Evolutionary conservation across 2,797 vertebrate genomes (phyloP), one percentile per base, ranked within the genome.

Genomic region (Danio aesculapii): DNA sequence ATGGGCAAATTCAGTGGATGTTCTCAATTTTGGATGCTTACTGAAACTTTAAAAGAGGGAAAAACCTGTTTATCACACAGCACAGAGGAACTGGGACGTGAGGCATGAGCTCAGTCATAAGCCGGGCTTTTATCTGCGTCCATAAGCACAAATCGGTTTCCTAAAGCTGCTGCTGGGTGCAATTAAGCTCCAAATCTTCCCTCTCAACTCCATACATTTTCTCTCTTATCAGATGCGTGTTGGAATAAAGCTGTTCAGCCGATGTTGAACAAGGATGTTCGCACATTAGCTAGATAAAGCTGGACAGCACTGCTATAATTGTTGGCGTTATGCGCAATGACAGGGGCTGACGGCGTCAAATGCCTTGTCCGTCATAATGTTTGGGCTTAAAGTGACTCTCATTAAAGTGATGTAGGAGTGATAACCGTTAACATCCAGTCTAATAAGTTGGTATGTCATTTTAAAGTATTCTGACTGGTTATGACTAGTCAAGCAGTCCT

Each of bases 21-120:
- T 66, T 74, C 61, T 74, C 12, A 39, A 74, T 66, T 74, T 81
- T 66, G 61, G 16, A 21, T 50, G 44, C 69, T 81, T 81, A 74
- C 78, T 59, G 43, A 64, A 73, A 81, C 52, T 73, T 81, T 73
- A 67, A 66, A 74, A 66, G 78, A 74, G 52, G 19, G 50, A 47
- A 79, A 30, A 79, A 74, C 61, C 78, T 81, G 78, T 81, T 81
- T 74, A 81, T 81, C 70, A 41, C 69, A 49, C 61, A 66, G 78
- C 61, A 58, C 78, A 81, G 78, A 49, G 52, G 61, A 53, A 84
- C 62, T 67, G 78, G 53, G 71, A 69, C 44, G 53, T 63, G 63
- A 53, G 63, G 70, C 55, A 61, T 55, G 70, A 58, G 75, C 41
- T 44, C 46, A 63, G 79, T 49, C 61, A 61, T 81, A 81, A 72